Base-by-base conservation (phyloP, 2,797 vertebrate species). In the Acrossocheilus fasciatus region DNA sequence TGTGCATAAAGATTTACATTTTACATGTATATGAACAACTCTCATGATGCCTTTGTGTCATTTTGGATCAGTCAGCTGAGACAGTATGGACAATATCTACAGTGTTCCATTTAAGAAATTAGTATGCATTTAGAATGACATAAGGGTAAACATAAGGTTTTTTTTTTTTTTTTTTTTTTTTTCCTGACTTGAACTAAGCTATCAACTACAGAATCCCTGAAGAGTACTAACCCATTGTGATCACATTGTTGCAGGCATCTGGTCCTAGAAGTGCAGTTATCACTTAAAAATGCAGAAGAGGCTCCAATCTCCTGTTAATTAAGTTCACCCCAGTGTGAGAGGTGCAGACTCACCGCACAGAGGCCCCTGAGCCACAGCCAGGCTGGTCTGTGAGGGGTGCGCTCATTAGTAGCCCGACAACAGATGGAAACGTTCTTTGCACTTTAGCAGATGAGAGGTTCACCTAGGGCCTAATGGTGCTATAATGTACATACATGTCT, bases 401-500 rank as follows among this genome's bases (percentile, higher is more conserved):
- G 30, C 78, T 89, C 84, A 88, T 88, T 89, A 89, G 59, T 74
- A 85, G 82, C 64, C 15, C 50, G 50, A 76, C 75, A 84, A 83
- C 89, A 90, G 84, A 88, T 90, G 89, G 89, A 90, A 90, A 86
- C 82, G 68, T 88, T 90, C 86, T 90, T 79, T 76, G 74, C 69
- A 85, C 88, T 89, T 88, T 66, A 84, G 83, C 76, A 78, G 76
- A 87, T 74, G 73, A 82, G 83, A 86, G 76, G 39, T 75, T 86
- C 85, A 86, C 85, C 85, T 69, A 84, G 62, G 45, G 81, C 85
- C 52, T 68, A 81, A 84, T 82, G 81, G 85, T 86, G 79, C 85
- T 75, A 34, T 86, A 86, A 81, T 86, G 66, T 74, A 83, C 86
- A 87, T 77, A 76, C 81, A 77, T 87, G 80, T 87, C 80, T 87